Evolutionary conservation across 2,888 invertebrate species (phyloP), one percentile per base, ranked within the genome.

Genomic region (Stegana nigrithorax): DNA sequence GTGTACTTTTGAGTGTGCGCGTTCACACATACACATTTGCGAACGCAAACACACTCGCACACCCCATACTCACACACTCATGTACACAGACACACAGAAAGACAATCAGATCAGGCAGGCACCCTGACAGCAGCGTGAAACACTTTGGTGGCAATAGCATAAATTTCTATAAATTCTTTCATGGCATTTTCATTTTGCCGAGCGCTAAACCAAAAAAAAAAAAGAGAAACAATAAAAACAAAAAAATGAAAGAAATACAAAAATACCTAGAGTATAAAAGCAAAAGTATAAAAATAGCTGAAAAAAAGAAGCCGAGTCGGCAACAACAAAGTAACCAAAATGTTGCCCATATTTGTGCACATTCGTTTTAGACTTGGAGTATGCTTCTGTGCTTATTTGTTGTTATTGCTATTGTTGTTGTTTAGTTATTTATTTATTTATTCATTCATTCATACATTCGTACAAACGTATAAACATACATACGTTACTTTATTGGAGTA

Each of bases 151-250:
- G 4, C 14, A 6, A 36, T 10, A 51, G 51, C 51, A 79, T 75
- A 80, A 68, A 77, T 79, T 78, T 78, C 73, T 80, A 77, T 75
- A 76, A 79, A 76, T 79, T 76, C 76, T 73, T 71, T 71, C 78
- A 74, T 72, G 75, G 78, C 75, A 73, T 75, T 44, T 80, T 79
- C 75, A 78, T 76, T 59, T 74, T 76, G 65, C 71, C 58, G 63
- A 56, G 36, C 36, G 14, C 14, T 36, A 36, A 36, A 36, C 4
- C n/a, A n/a, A n/a, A n/a, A n/a, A n/a, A n/a, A n/a, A n/a, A n/a
- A n/a, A n/a, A n/a, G n/a, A n/a, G 10, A 6, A 3, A 36, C 36
- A 36, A 36, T 2, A 36, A 36, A 10, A 36, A 36, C 36, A 36
- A 36, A 36, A 36, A 36, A 36, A n/a, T n/a, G n/a, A n/a, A n/a